Base-by-base conservation (phyloP, 1,140 invertebrate genomes). In the Pantala flavescens region DNA sequence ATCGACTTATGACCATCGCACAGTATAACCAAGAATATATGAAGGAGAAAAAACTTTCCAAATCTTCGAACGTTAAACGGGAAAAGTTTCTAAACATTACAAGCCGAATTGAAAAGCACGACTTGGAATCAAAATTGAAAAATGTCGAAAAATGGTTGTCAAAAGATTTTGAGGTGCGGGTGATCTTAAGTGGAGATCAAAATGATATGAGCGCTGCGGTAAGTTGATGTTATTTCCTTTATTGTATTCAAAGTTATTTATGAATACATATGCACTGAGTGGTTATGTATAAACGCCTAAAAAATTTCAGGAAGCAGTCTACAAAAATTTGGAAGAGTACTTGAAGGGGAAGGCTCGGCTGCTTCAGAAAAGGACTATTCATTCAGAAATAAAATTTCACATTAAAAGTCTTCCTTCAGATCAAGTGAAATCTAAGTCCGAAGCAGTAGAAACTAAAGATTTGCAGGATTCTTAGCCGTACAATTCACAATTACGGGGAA, bases 71-170 rank as follows among this genome's bases (percentile, higher is more conserved):
- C 43, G 76, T 83, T 10, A 88, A 86, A 81, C 84, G 84, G 28
- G 84, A 87, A 74, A 90, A 90, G 80, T 77, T 89, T 0, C 75
- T 90, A 3, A 85, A 85, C 0, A 78, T 91, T 24, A 86, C 87
- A 14, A 81, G 84, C 0, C 86, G 85, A 76, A 91, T 90, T 73
- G 83, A 80, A 3, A 83, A 89, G 24, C 85, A 91, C 81, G 90
- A 91, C 81, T 82, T 91, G 71, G 81, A 83, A 77, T 85, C 84
- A 14, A 84, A 86, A 73, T 77, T 88, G 0, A 90, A 85, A 75
- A 90, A 88, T 78, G 85, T 90, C 28, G 74, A 79, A n/a, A 90
- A 88, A 80, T 84, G 88, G 80, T 78, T 91, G 21, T 80, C 81
- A 2, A 91, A 90, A 77, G 83, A 81, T 0, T 85, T 88, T 81